These are phyloP conservation scores for Tretioscincus oriximinensis DNA, from an alignment of 2,113 vertebrate species.

Conservation along the genomic window DNA sequence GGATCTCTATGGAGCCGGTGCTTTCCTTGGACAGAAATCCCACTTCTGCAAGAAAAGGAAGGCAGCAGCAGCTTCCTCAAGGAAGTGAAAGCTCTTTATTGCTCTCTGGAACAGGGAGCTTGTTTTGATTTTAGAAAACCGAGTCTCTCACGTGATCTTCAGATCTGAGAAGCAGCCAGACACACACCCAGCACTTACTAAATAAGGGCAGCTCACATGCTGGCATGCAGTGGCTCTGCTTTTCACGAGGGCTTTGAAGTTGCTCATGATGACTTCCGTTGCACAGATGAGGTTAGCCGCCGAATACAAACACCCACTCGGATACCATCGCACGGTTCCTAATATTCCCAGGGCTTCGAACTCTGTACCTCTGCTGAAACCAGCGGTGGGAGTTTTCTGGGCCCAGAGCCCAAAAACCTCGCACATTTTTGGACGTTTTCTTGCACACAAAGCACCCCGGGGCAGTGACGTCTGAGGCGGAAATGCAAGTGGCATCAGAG, in stretches of 20 bases:
- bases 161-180: not conserved
- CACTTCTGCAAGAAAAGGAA: not conserved
- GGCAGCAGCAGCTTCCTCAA: not conserved
- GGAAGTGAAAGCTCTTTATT: not conserved
- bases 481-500: too few species aligned
- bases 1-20: not conserved
- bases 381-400: too few species aligned
- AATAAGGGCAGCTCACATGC: slow-evolving; percentile 32
- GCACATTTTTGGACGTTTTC: too few species aligned
- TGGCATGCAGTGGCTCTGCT: slow-evolving; percentile 33
- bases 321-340: slow-evolving; percentile 19
- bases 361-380: too few species aligned
- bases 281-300: slow-evolving; percentile 28
- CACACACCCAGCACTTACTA: slow-evolving; percentile 27
- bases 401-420: too few species aligned
- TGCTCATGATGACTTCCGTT: slow-evolving; percentile 25
- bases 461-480: too few species aligned
- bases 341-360: not conserved
- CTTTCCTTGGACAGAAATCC: not conserved
- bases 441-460: too few species aligned
- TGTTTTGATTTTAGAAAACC: not conserved
- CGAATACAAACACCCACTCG: slow-evolving; percentile 25
- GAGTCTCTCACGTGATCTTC: not conserved
- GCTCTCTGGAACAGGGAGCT: rapidly evolving
- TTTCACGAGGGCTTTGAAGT: slow-evolving; percentile 5